Evolutionary conservation across 2,113 vertebrate genomes (phyloP).

Genomic region (Clinocottus analis): DNA sequence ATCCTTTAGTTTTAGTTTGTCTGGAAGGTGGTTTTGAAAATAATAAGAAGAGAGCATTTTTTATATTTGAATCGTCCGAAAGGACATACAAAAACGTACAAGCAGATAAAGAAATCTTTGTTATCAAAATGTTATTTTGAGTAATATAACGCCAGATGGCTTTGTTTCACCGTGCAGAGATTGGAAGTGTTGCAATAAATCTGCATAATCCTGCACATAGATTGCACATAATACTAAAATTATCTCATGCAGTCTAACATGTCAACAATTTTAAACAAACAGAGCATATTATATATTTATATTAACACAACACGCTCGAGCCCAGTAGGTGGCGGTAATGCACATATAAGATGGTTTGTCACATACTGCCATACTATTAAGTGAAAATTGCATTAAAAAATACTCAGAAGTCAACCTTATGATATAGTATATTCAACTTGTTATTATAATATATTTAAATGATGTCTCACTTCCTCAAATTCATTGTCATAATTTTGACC

Average conservation of each 20-base stretch:
- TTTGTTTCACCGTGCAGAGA: background rate
- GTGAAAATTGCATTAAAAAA: too few relatives aligned
- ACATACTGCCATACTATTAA: too few relatives aligned
- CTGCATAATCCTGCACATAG: background rate
- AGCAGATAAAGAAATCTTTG: background rate
- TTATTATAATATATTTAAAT: too few relatives aligned
- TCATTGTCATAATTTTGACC: too few relatives aligned
- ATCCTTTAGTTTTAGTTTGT: background rate
- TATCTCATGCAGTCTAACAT: background rate
- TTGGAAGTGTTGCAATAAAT: background rate
- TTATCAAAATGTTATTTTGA: background rate
- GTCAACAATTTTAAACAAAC: too few relatives aligned
- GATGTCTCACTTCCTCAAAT: too few relatives aligned
- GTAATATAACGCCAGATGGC: constrained; percentile 30
- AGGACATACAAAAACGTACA: background rate
- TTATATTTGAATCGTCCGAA: background rate
- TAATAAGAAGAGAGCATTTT: background rate
- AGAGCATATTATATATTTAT: too few relatives aligned
- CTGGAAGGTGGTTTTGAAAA: background rate
- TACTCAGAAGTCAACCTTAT: too few relatives aligned
- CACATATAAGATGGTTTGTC: too few relatives aligned
- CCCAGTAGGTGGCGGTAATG: too few relatives aligned
- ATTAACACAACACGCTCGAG: too few relatives aligned
- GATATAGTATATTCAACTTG: too few relatives aligned
- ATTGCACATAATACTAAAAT: background rate